Evolutionary conservation across 2,888 invertebrate species (phyloP), one percentile per base, ranked within the genome.

Genomic region (Cheilosia impressa): DNA sequence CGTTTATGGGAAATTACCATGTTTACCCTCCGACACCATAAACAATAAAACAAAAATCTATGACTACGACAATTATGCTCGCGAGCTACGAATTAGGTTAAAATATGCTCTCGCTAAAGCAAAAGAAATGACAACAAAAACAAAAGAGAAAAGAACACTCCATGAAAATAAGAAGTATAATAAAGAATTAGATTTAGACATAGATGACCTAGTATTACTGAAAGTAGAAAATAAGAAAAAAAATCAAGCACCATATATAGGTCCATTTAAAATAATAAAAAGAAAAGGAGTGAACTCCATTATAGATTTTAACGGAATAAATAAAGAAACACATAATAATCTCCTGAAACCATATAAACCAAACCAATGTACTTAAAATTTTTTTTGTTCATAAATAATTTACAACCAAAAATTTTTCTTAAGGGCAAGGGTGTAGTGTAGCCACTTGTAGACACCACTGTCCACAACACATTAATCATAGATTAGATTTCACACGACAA

Each of bases 11-110:
- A 52, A 22, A 52, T 22, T 52, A 52, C 52, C 52, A 9, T 52
- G 22, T 9, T 52, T 52, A 52, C 52, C 52, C 6, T 19, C 22
- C 19, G 52, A 52, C 24, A 52, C 52, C 2, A 7, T 52, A 22
- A 22, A 24, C 13, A 52, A 52, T 22, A 52, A 9, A 52, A 52
- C 52, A 52, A 52, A 52, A 15, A 24, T 52, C 7, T 52, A 52
- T 52, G 52, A 52, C 52, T 52, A 52, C 19, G 58, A 58, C 34
- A 58, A 58, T 41, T 58, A 58, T 58, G 58, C 58, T 58, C 41
- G 41, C 13, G 58, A 58, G 15, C 22, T 34, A 22, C n/a, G 19
- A 58, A 58, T 58, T 1, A 41, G 58, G 41, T 58, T 58, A 22
- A 41, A 41, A 19, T 58, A 58, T 58, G 58, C 58, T 9, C 38